Evolutionary conservation across 2,797 vertebrate species (phyloP), one percentile per base, ranked within the genome.

Genomic region (Sylvilagus floridanus): DNA sequence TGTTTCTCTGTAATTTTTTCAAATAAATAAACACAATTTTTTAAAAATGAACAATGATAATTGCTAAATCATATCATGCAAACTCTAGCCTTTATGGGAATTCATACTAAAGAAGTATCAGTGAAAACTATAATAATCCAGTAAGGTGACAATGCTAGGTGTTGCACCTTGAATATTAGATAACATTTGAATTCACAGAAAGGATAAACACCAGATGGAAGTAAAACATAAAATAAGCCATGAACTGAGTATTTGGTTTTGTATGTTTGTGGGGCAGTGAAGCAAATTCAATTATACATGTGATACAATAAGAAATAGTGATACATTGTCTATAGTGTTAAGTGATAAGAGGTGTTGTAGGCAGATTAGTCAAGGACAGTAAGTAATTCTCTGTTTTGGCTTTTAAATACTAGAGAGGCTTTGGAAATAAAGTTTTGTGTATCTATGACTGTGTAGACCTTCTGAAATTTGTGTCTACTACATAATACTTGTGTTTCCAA

Each of bases 151-250:
- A 17, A 13, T 62, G 2, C 30, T 17, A 78, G 57, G 0, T 68
- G 52, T 71, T 81, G 6, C 14, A 37, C 50, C 90, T 92, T 75
- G 10, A 60, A 24, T 75, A 7, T 32, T 52, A 77, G 28, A 1
- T 88, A 35, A 32, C 66, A 22, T 63, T 91, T 95, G 22, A 94
- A 82, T 91, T 91, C 69, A 37, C 72, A 66, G 19, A 72, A 32
- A 87, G 7, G 87, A 7, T 68, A 42, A 83, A 68, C 68, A 60
- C 0, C 24, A 73, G 22, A 35, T 86, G 37, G 26, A 93, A 65
- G 32, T 14, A 50, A 81, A 91, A 24, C 62, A 72, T 37, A 52
- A 75, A 16, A 52, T 42, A 91, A 86, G 4, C 16, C 14, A 77
- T 24, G 26, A 68, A 26, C 28, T 79, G 4, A 42, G 28, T 47